Conservation (phyloP, 2,113 vertebrate genomes). For the Orientallactaga bullata region DNA sequence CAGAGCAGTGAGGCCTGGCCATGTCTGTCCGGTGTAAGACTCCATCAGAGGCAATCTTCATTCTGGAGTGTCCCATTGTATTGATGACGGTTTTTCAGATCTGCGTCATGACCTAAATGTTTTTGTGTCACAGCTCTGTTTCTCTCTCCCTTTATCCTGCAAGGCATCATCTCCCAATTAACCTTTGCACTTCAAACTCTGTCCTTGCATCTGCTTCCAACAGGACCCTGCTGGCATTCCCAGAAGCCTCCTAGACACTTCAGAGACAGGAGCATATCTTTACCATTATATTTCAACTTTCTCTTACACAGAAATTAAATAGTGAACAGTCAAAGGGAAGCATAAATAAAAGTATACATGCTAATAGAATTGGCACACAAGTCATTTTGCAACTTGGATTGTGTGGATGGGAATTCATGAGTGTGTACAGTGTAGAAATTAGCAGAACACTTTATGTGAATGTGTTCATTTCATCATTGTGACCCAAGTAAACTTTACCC, state of each 20-base stretch:
- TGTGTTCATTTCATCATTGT: not conserved
- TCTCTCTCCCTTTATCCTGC: not conserved
- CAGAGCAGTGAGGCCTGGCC: not conserved
- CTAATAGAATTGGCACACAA: not conserved
- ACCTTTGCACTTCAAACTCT: not conserved
- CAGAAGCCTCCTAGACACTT: not conserved
- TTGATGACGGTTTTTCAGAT: not conserved
- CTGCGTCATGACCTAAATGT: not conserved
- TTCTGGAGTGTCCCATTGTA: not conserved
- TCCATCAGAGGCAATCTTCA: not conserved
- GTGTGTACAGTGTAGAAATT: not conserved
- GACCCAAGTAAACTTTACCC: not conserved
- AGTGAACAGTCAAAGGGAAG: slow-evolving; percentile 3
- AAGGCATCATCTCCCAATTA: not conserved
- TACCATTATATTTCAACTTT: slow-evolving; percentile 12
- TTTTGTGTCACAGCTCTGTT: not conserved
- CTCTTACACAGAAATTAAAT: not conserved
- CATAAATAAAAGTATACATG: not conserved
- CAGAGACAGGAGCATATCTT: not conserved
- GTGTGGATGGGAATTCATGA: not conserved
- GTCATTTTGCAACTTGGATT: slow-evolving; percentile 4
- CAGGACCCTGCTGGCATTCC: not conserved
- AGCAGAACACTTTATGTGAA: not conserved
- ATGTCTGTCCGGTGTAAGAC: not conserved
- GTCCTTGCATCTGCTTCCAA: not conserved